phyloP scores from a whole-genome alignment of 2,113 vertebrate genomes.

The Colius striatus region DNA sequence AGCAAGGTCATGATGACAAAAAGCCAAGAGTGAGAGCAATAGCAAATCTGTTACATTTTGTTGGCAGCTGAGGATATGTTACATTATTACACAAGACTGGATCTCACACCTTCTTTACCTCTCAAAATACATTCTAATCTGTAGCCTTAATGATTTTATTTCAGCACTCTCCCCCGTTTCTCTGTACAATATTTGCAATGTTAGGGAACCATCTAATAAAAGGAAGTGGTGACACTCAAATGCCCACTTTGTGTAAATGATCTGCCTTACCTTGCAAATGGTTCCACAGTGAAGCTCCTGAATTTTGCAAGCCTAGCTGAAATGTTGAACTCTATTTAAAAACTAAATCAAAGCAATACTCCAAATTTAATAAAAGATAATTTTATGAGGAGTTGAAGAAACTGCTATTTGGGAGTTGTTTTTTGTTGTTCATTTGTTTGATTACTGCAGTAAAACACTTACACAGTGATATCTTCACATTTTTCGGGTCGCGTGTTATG shows the following conservation, averaged over 20 bases:
- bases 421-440: background rate
- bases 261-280: background rate
- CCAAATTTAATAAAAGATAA: background rate
- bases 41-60: background rate
- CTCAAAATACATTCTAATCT: background rate
- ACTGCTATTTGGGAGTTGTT: background rate
- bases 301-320: background rate
- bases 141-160: background rate
- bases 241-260: background rate
- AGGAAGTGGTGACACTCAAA: background rate
- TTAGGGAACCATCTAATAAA: background rate
- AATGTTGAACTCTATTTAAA: background rate
- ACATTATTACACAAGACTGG: background rate
- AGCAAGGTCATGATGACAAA: background rate
- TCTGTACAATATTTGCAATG: background rate
- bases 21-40: background rate
- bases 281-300: background rate
- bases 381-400: background rate
- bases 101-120: background rate
- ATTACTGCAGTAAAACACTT: conserved; percentile 68
- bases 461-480: conserved; percentile 88
- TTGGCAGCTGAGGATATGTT: accelerated
- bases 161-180: background rate
- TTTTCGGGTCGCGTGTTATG: conserved; percentile 79
- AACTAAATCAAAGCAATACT: background rate